These are phyloP conservation scores for Rattus norvegicus DNA, from an alignment of 2,113 vertebrate species.

Conservation along the genomic window GRCr8 NC_086023.1:145440501-145441000, in stretches of 20 bases:
- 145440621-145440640: neutral
- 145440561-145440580: neutral
- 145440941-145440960: neutral
- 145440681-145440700: neutral
- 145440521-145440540: neutral
- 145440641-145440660: neutral
- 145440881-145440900: neutral
- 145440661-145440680: neutral
- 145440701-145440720: neutral
- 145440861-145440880: neutral
- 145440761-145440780: neutral
- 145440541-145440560: neutral
- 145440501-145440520: slow-evolving; percentile 11
- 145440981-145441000: neutral
- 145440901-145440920: neutral
- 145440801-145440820: neutral
- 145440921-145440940: neutral
- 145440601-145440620: too few species aligned
- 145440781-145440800: neutral
- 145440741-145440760: neutral
- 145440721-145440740: neutral
- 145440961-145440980: neutral
- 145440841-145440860: neutral
- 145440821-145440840: neutral
- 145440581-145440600: neutral